Evolutionary conservation across 2,888 invertebrate species (phyloP).

Genomic region (Gymnoscelis rufifasciata): DNA sequence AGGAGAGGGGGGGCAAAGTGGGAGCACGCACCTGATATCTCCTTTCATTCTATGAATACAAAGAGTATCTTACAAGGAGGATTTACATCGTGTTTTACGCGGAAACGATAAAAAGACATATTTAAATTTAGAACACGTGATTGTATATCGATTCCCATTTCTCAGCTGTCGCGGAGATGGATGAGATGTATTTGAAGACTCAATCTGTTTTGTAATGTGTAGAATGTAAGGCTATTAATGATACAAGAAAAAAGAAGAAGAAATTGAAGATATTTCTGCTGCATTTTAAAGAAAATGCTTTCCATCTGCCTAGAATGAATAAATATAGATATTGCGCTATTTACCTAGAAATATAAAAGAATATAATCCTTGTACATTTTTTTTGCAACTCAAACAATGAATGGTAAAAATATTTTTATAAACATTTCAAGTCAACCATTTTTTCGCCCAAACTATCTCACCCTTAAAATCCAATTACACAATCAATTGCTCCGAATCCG

Average conservation of each 20-base stretch:
- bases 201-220: constrained; percentile 28
- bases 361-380: too few relatives aligned
- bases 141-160: constrained; percentile 31
- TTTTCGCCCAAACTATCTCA: constrained; percentile 15
- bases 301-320: too few relatives aligned
- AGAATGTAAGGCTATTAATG: constrained; percentile 19
- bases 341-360: too few relatives aligned
- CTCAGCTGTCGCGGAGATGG: constrained; percentile 28
- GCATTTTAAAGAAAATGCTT: not conserved
- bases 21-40: constrained; percentile 50
- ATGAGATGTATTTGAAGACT: constrained; percentile 26
- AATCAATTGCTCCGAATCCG: constrained; percentile 20
- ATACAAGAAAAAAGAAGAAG: constrained; percentile 10
- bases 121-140: constrained; percentile 31
- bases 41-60: constrained; percentile 68
- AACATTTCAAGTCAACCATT: constrained; percentile 1
- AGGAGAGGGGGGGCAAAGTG: constrained; percentile 8
- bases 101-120: constrained; percentile 25
- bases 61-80: constrained; percentile 49
- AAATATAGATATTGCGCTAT: too few relatives aligned
- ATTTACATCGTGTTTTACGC: constrained; percentile 29
- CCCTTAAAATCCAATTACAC: constrained; percentile 22
- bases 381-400: too few relatives aligned
- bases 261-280: constrained; percentile 6
- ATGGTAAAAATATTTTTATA: too few relatives aligned